A percentile compares a stretch with the other conserved stretches of the same genome.
phyloP scores from a whole-genome alignment of 2,113 vertebrate species.

The Eclectus roratus region DNA sequence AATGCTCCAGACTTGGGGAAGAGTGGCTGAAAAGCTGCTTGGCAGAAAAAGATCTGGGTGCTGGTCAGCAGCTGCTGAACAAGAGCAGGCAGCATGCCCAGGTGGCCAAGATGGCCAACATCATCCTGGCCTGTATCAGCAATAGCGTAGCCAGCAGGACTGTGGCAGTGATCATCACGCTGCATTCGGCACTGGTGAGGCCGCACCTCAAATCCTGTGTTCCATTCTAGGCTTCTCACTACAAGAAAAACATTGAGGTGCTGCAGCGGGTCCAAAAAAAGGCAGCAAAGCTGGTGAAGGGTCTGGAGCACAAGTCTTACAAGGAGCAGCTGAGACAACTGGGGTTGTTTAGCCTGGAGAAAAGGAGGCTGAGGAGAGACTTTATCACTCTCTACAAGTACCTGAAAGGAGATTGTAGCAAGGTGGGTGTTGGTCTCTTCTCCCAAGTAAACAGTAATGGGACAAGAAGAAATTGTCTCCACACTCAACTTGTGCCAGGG shows the following conservation, averaged over 20 bases:
- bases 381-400: background rate
- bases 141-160: background rate
- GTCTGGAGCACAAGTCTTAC: background rate
- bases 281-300: background rate
- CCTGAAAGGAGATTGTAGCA: background rate
- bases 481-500: background rate
- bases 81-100: background rate
- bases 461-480: background rate
- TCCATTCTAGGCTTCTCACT: background rate
- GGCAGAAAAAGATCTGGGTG: background rate
- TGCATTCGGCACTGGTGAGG: background rate
- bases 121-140: background rate
- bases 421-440: background rate
- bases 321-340: background rate
- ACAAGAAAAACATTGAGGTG: background rate
- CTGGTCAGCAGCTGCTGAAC: background rate
- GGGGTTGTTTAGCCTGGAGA: background rate
- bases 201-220: background rate
- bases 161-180: background rate
- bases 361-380: too few species aligned
- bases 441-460: background rate
- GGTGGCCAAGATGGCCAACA: background rate
- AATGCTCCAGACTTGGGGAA: background rate
- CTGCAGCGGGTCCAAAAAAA: background rate
- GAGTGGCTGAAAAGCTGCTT: background rate